Evolutionary conservation across 2,888 invertebrate species (phyloP).

Genomic region (Blera fallax): DNA sequence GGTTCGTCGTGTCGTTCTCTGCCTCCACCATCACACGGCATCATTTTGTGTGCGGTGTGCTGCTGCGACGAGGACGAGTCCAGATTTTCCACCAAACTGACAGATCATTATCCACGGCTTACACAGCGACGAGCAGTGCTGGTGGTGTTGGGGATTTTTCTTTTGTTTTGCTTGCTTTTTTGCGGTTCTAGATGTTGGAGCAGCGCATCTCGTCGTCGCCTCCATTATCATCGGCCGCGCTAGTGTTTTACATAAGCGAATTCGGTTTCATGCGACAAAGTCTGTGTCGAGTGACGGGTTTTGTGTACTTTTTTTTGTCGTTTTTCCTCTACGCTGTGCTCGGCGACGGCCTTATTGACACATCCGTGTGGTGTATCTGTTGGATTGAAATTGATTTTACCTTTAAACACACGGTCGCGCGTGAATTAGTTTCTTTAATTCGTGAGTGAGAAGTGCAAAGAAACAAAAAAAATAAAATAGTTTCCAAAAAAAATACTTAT

Average conservation of each 20-base stretch:
- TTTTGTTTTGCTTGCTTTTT: slow-evolving; percentile 40
- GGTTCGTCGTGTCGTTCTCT: slow-evolving; percentile 5
- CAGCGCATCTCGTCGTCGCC: slow-evolving; percentile 61
- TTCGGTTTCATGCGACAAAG: slow-evolving; percentile 72
- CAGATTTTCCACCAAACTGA: slow-evolving; percentile 71
- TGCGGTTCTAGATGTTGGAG: slow-evolving; percentile 59
- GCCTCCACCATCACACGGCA: slow-evolving; percentile 29
- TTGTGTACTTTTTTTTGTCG: slow-evolving; percentile 24
- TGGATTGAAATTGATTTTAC: slow-evolving; percentile 16
- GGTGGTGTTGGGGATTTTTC: slow-evolving; percentile 39
- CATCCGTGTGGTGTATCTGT: slow-evolving; percentile 14
- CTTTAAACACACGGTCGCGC: slow-evolving; percentile 16
- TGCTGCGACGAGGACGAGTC: slow-evolving; percentile 66
- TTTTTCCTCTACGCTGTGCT: not conserved
- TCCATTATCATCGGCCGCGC: slow-evolving; percentile 66
- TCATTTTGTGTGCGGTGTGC: slow-evolving; percentile 34
- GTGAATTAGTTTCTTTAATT: not conserved
- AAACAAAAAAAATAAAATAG: not conserved
- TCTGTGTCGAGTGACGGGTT: slow-evolving; percentile 69
- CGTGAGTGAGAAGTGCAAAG: not conserved
- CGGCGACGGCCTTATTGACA: slow-evolving; percentile 35
- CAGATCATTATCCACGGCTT: slow-evolving; percentile 70
- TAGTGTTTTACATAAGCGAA: slow-evolving; percentile 70
- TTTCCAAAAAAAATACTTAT: too few relatives aligned
- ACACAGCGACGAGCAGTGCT: slow-evolving; percentile 19